phyloP scores from a whole-genome alignment of 2,888 invertebrate species.

The Diarsia rubi region DNA sequence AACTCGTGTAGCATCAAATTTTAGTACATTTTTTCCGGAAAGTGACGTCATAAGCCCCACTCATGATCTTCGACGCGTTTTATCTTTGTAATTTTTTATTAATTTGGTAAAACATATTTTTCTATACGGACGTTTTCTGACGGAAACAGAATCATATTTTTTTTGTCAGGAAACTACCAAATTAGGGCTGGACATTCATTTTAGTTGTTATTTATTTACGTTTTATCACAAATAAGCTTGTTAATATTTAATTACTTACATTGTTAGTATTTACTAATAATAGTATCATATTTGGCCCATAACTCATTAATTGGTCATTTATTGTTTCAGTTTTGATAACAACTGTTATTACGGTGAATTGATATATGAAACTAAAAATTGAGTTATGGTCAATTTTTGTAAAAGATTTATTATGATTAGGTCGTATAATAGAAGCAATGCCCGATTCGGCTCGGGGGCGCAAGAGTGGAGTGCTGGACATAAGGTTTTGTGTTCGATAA shows the following conservation, averaged over 20 bases:
- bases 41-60: too few species aligned
- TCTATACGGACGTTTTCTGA: too few species aligned
- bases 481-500: too few species aligned
- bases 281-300: conserved; percentile 38
- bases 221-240: background rate
- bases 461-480: background rate
- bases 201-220: background rate
- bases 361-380: conserved; percentile 28
- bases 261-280: conserved; percentile 39
- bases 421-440: background rate
- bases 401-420: conserved; percentile 16
- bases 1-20: too few species aligned
- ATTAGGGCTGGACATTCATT: too few species aligned
- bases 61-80: too few species aligned
- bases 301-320: conserved; percentile 32
- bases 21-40: too few species aligned
- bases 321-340: conserved; percentile 37
- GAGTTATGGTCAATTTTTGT: conserved; percentile 13
- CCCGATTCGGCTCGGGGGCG: background rate
- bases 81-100: too few species aligned
- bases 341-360: conserved; percentile 27
- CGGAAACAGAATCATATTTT: too few species aligned
- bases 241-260: background rate
- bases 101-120: too few species aligned
- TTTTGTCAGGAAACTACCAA: too few species aligned